phyloP scores from a whole-genome alignment of 2,113 vertebrate genomes.

The Brachirus orientalis region DNA sequence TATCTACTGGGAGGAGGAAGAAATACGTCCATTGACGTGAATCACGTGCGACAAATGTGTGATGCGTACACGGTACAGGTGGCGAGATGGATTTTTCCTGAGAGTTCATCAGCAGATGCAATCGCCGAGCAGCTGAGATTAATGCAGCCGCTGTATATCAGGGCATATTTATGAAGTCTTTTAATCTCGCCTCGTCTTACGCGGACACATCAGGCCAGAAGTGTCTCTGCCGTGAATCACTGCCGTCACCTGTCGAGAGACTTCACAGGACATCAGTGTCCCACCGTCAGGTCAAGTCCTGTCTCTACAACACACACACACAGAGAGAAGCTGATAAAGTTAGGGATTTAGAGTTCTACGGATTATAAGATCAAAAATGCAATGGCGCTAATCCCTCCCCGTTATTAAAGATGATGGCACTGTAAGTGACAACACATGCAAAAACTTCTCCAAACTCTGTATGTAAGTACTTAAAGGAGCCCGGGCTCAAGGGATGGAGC shows the following conservation, averaged over 20 bases:
- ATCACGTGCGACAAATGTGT: constrained; percentile 52
- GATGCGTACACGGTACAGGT: constrained; percentile 57
- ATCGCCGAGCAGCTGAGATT: constrained; percentile 56
- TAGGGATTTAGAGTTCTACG: no score
- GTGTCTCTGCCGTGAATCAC: constrained; percentile 47
- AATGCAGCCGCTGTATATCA: constrained; percentile 45
- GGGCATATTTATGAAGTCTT: constrained; percentile 73
- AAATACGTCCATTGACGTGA: constrained; percentile 48
- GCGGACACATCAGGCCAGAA: constrained; percentile 51
- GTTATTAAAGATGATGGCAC: constrained; percentile 81
- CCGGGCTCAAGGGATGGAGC: constrained; percentile 63
- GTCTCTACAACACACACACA: no score
- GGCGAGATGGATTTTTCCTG: constrained; percentile 60
- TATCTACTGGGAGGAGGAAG: no score
- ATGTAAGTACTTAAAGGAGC: constrained; percentile 76
- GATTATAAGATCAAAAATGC: constrained; percentile 84
- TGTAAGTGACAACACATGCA: constrained; percentile 83
- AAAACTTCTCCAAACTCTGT: constrained; percentile 76
- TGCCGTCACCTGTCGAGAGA: constrained; percentile 73
- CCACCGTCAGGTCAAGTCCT: no score
- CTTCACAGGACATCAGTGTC: no score
- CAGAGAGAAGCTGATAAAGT: constrained; percentile 58
- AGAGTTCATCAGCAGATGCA: no score
- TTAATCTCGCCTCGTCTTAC: constrained; percentile 74
- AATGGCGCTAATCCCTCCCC: constrained; percentile 78